Evolutionary conservation across 2,113 vertebrate species (phyloP).

Genomic region (Lycaon pictus): DNA sequence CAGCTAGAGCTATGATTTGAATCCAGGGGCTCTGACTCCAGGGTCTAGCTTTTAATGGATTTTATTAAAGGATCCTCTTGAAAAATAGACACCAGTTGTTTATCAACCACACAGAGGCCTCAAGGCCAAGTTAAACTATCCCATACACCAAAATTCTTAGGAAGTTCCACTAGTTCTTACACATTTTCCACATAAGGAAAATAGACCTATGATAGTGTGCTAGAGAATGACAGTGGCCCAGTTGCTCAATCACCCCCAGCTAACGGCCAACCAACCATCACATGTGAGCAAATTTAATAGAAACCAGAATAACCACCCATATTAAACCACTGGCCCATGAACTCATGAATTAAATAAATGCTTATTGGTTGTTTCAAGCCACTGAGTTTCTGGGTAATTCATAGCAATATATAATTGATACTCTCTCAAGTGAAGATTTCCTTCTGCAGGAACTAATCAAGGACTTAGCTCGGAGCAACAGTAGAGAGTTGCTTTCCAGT

Average conservation of each 20-base stretch:
- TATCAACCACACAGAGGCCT: not conserved
- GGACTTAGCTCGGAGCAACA: not conserved
- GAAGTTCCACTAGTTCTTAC: not conserved
- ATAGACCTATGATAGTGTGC: not conserved
- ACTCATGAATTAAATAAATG: conserved; percentile 24
- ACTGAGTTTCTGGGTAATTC: not conserved
- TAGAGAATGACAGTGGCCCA: not conserved
- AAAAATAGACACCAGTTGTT: not conserved
- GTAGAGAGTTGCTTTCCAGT: not conserved
- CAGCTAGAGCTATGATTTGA: not conserved
- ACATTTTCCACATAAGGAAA: not conserved
- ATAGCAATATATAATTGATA: not conserved
- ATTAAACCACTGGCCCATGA: not conserved
- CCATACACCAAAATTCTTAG: not conserved
- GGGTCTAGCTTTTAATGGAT: not conserved
- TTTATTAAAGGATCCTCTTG: not conserved
- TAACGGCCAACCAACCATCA: not conserved
- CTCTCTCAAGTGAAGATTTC: not conserved
- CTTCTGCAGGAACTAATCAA: not conserved
- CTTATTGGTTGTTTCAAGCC: not conserved
- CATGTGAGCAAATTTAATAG: not conserved
- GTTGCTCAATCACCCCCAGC: not conserved
- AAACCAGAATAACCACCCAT: not conserved
- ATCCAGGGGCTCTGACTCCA: not conserved
- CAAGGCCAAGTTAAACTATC: not conserved